These are phyloP conservation scores for Micromussa lordhowensis DNA, from an alignment of 92 coral and sea anemone genomes.

Conservation along the genomic window DNA sequence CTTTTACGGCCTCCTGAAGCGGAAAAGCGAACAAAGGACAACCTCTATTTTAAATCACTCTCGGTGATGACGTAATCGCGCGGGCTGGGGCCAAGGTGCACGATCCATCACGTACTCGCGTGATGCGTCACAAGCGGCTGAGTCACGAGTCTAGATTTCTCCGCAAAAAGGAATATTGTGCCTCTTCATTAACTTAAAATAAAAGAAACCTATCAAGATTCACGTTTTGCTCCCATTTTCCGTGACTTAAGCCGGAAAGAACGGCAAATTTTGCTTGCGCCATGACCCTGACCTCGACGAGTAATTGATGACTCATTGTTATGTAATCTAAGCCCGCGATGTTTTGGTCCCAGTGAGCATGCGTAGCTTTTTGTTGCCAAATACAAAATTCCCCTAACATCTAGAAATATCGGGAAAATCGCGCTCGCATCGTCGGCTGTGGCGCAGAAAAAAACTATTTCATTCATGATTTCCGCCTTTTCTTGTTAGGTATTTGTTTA, in stretches of 20 bases:
- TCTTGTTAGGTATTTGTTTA: constrained; percentile 44
- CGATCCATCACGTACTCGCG: constrained; percentile 92
- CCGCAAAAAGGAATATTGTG: neutral
- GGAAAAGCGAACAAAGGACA: constrained; percentile 70
- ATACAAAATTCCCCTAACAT: constrained; percentile 59
- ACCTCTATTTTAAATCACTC: constrained; percentile 53
- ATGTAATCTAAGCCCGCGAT: constrained; percentile 95
- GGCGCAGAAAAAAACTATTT: constrained; percentile 42
- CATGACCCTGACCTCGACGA: constrained; percentile 80
- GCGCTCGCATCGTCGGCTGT: constrained; percentile 36
- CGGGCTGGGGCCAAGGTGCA: constrained; percentile 63
- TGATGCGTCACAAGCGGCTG: constrained; percentile 52
- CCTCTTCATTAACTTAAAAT: neutral
- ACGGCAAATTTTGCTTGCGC: constrained; percentile 41
- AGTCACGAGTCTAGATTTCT: constrained; percentile 46
- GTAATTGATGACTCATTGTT: constrained; percentile 91
- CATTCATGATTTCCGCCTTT: constrained; percentile 58
- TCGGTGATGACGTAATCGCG: constrained; percentile 54
- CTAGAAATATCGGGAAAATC: constrained; percentile 85
- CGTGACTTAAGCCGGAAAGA: constrained; percentile 44
- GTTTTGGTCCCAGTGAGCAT: constrained; percentile 55
- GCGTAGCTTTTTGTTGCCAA: constrained; percentile 71
- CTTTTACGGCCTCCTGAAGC: constrained; percentile 42
- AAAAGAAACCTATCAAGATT: neutral
- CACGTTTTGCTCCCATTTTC: constrained; percentile 11